phyloP scores from a whole-genome alignment of 2,797 vertebrate genomes.

The Margarornis squamiger region DNA sequence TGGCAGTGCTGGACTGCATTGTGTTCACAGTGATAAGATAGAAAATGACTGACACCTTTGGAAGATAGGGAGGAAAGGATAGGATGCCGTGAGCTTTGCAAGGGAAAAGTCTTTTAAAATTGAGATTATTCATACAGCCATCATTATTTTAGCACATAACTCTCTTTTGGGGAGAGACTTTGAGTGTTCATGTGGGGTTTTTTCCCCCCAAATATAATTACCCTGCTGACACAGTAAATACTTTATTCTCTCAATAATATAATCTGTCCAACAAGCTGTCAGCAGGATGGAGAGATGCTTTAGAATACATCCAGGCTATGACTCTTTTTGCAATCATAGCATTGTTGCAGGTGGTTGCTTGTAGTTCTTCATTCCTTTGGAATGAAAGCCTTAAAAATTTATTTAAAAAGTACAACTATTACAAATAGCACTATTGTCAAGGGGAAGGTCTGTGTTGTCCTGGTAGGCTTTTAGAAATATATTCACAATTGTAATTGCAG shows the following conservation, averaged over 20 bases:
- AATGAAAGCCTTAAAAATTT: not conserved
- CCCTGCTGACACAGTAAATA: conserved; percentile 4
- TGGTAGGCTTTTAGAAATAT: not conserved
- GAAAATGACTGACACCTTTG: not conserved
- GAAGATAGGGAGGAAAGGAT: not conserved
- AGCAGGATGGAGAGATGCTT: not conserved
- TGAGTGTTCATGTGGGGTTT: not conserved
- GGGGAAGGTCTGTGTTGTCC: not conserved
- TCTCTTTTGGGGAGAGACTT: not conserved
- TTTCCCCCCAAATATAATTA: not conserved
- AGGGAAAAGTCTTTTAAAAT: not conserved
- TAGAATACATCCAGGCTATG: not conserved
- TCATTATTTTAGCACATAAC: not conserved
- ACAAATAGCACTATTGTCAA: not conserved
- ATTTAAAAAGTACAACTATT: not conserved
- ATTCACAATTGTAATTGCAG: not conserved
- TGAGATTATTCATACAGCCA: not conserved
- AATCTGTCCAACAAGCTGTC: not conserved
- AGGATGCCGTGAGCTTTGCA: not conserved
- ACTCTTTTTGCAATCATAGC: not conserved
- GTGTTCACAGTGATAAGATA: not conserved
- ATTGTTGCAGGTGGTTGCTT: not conserved
- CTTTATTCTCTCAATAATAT: conserved; percentile 3
- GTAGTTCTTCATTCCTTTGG: not conserved
- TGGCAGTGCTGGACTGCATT: not conserved